Conservation (phyloP, 1,140 invertebrate genomes). For the Meloidogyne hapla region DNA sequence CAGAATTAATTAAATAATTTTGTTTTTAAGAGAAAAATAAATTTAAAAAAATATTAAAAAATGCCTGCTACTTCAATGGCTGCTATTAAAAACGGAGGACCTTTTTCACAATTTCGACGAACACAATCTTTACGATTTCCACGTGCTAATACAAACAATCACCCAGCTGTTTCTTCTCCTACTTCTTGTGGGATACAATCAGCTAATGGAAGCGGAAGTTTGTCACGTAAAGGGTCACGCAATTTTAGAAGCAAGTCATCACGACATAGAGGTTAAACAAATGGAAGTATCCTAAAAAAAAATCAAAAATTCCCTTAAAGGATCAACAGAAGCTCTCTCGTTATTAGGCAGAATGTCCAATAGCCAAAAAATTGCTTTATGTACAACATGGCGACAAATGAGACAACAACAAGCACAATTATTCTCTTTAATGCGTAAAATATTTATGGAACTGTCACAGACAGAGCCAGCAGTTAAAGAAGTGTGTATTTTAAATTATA, state of each 20-base stretch:
- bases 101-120: slow-evolving; percentile 25
- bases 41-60: not conserved
- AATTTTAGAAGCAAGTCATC: slow-evolving; percentile 29
- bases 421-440: slow-evolving; percentile 47
- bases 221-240: slow-evolving; percentile 19
- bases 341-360: slow-evolving; percentile 42
- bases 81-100: not conserved
- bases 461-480: slow-evolving; percentile 62
- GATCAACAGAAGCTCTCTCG: slow-evolving; percentile 25
- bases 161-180: not conserved
- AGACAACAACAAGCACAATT: slow-evolving; percentile 40
- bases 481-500: slow-evolving; percentile 26
- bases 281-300: not conserved
- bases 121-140: slow-evolving; percentile 39
- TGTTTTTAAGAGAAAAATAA: not conserved
- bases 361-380: slow-evolving; percentile 34
- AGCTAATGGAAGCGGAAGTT: slow-evolving; percentile 2
- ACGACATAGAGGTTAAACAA: slow-evolving; percentile 21
- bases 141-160: not conserved
- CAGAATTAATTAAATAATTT: not conserved
- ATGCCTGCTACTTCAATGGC: not conserved
- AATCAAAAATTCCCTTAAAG: slow-evolving; percentile 7
- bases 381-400: slow-evolving; percentile 44
- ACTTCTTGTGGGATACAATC: not conserved
- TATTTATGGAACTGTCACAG: slow-evolving; percentile 58